Evolutionary conservation across 1,140 invertebrate species (phyloP).

Genomic region (Drosophila nannoptera): DNA sequence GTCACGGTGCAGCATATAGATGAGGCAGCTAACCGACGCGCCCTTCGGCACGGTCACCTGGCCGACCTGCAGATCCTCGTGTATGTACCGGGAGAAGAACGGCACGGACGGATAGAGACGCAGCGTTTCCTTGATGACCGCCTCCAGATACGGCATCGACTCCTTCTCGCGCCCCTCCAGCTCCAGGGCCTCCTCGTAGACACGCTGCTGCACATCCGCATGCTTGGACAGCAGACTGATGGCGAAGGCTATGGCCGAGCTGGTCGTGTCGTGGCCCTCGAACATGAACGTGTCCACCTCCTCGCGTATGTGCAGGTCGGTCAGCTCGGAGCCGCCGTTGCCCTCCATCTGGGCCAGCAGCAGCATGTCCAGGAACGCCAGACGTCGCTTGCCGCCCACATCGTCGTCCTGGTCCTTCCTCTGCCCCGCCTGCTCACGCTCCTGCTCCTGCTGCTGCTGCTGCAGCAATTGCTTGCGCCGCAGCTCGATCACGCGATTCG

Average conservation of each 20-base stretch:
- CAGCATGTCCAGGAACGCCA: conserved; percentile 90
- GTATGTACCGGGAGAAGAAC: conserved; percentile 82
- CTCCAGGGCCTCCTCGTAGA: conserved; percentile 82
- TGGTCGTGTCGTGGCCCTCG: conserved; percentile 88
- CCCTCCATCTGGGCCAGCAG: conserved; percentile 82
- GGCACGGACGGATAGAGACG: conserved; percentile 86
- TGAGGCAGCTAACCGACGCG: conserved; percentile 78
- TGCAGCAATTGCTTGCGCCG: conserved; percentile 58
- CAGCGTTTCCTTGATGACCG: conserved; percentile 84
- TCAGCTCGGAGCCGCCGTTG: conserved; percentile 79
- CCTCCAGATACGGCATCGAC: conserved; percentile 84
- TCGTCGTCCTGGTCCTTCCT: conserved; percentile 38
- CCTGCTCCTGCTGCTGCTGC: conserved; percentile 27
- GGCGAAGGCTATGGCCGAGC: conserved; percentile 82
- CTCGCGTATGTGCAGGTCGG: conserved; percentile 86
- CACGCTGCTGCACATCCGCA: conserved; percentile 82
- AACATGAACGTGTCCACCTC: conserved; percentile 93
- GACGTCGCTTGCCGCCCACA: conserved; percentile 79
- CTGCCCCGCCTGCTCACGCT: conserved; percentile 6
- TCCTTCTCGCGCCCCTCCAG: conserved; percentile 80
- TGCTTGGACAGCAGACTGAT: conserved; percentile 83
- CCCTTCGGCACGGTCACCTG: conserved; percentile 80
- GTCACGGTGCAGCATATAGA: conserved; percentile 82
- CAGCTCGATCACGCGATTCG: conserved; percentile 64
- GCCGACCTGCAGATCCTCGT: conserved; percentile 79